Base-by-base conservation (phyloP, 2,113 vertebrate genomes). In the Apaloderma vittatum region DNA sequence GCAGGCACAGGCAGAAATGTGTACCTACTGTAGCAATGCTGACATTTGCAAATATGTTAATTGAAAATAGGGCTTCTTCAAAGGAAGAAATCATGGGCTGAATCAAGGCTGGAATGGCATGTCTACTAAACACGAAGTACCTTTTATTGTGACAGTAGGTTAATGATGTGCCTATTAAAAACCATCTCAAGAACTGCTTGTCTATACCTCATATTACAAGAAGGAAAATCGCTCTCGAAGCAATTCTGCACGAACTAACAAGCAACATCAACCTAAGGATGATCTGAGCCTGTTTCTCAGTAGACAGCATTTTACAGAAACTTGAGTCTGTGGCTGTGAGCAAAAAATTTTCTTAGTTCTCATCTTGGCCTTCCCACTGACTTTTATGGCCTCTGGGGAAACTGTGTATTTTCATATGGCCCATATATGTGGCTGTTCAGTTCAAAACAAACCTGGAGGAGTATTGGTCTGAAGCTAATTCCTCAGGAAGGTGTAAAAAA, bases 91-190 rank as follows among this genome's bases (percentile, higher is more conserved):
- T 58, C 59, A 27, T 29, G 48, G 91, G 12, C 58, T 65, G 78
- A 93, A 51, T 85, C 43, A 62, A 80, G 32, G 67, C 62, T 92
- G 61, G 81, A 68, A 18, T 94, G 3, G 3, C 46, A 54, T 27
- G 30, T 72, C 78, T 87, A 10, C 70, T 76, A 63, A 90, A 88
- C 54, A 46, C 46, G 27, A 95, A 81, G 88, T 91, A 63, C 55
- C 54, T 92, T 66, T 88, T 90, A 43, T 90, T 97, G 78, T 79
- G 46, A 57, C 62, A 68, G 94, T 85, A 81, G 40, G 77, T 46
- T 94, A 77, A 80, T 78, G 83, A 89, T 84, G 43, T 43, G 21
- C 90, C 62, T 52, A 71, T 88, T 72, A 95, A 91, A 96, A 97
- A 90, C 76, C 34, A 77, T 86, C 52, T 71, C 43, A 82, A 81